phyloP scores from a whole-genome alignment of 2,888 invertebrate species.

The Mimachlamys varia region DNA sequence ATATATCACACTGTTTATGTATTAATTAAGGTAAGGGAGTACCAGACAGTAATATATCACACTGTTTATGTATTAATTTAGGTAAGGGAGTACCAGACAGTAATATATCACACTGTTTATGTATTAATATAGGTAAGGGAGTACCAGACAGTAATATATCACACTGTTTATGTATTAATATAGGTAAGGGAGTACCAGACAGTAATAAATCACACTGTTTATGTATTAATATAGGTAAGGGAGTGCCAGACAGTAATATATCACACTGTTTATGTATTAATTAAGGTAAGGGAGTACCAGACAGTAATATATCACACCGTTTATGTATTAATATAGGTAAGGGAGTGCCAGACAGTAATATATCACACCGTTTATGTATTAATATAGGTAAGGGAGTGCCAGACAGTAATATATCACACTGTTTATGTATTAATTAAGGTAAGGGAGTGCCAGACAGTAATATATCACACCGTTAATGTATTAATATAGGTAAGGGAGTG shows the following conservation, averaged over 20 bases:
- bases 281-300: constrained; percentile 42
- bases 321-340: constrained; percentile 7
- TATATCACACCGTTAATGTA: too few relatives aligned
- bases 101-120: background rate
- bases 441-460: constrained; percentile 41
- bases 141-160: constrained; percentile 39
- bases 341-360: constrained; percentile 40
- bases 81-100: constrained; percentile 42
- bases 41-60: constrained; percentile 36
- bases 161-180: background rate
- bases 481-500: constrained; percentile 38
- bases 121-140: constrained; percentile 35
- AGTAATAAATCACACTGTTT: too few relatives aligned
- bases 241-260: constrained; percentile 40
- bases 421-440: background rate
- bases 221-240: constrained; percentile 22
- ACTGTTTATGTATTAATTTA: background rate
- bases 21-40: constrained; percentile 39
- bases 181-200: constrained; percentile 42
- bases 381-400: constrained; percentile 39
- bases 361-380: background rate
- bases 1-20: background rate
- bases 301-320: too few relatives aligned
- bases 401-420: constrained; percentile 38
- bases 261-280: background rate